A percentile compares a stretch with the other conserved stretches of the same genome.
Evolutionary conservation across 1,140 invertebrate species (phyloP).

Genomic region (Oedothorax gibbosus): DNA sequence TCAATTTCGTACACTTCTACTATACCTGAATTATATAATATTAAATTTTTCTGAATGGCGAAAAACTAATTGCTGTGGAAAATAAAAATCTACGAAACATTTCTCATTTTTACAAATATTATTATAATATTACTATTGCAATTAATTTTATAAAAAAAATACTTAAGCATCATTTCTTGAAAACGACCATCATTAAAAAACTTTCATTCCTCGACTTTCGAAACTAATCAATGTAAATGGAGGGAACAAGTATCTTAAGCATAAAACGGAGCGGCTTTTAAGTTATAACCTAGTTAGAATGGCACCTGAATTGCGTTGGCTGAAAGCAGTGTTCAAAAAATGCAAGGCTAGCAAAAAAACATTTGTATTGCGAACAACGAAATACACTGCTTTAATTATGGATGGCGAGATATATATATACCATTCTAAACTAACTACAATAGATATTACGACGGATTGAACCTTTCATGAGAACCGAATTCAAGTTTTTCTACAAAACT

Average conservation of each 20-base stretch:
- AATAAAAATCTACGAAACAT: too few relatives aligned
- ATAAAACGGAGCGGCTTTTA: constrained; percentile 40
- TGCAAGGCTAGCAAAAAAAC: constrained; percentile 5
- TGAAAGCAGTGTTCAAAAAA: constrained; percentile 41
- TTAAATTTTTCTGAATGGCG: too few relatives aligned
- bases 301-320: constrained; percentile 32
- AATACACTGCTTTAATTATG: constrained; percentile 22
- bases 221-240: constrained; percentile 55
- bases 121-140: too few relatives aligned
- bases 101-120: too few relatives aligned
- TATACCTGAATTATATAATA: too few relatives aligned
- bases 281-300: constrained; percentile 41
- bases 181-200: background rate
- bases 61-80: too few relatives aligned
- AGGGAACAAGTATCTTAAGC: constrained; percentile 46
- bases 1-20: too few relatives aligned
- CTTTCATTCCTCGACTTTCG: constrained; percentile 12
- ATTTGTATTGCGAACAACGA: constrained; percentile 11
- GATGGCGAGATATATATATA: constrained; percentile 37
- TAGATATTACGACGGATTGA: constrained; percentile 38
- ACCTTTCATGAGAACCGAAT: constrained; percentile 14
- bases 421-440: constrained; percentile 36
- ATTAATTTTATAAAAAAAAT: too few relatives aligned
- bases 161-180: constrained; percentile 20
- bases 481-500: background rate